Percentiles rank a stretch among this genome's conserved stretches.
phyloP scores from a whole-genome alignment of 2,113 vertebrate genomes.

The Hemicordylus capensis region DNA sequence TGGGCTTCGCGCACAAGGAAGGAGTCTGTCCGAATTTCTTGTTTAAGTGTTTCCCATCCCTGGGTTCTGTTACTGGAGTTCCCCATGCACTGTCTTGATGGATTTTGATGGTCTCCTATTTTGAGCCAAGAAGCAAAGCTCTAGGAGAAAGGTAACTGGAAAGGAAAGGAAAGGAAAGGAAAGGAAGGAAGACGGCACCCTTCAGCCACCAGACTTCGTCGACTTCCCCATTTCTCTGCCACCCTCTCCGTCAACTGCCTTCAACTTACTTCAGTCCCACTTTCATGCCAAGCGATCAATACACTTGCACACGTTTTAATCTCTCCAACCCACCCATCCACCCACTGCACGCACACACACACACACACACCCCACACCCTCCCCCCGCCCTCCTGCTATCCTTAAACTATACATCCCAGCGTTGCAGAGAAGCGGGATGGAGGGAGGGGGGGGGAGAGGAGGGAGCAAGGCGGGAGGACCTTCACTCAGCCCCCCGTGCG shows the following conservation, averaged over 20 bases:
- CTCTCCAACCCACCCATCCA: not conserved
- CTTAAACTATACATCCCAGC: slow-evolving; percentile 62
- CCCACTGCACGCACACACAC: slow-evolving; percentile 30
- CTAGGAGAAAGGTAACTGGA: too few species aligned
- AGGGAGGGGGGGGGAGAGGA: not conserved
- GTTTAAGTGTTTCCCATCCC: too few species aligned
- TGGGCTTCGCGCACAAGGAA: slow-evolving; percentile 61
- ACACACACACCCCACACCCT: too few species aligned
- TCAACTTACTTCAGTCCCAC: slow-evolving; percentile 70
- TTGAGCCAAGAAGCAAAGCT: too few species aligned
- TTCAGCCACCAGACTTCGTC: too few species aligned
- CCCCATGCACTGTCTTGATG: not conserved
- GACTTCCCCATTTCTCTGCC: not conserved
- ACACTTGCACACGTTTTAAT: slow-evolving; percentile 58
- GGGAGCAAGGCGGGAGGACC: not conserved
- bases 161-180: too few species aligned
- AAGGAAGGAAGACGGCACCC: not conserved
- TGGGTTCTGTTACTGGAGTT: not conserved
- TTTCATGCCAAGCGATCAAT: slow-evolving; percentile 65
- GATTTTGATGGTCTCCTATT: not conserved
- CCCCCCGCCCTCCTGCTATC: slow-evolving; percentile 45
- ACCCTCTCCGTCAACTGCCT: slow-evolving; percentile 61
- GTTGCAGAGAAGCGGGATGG: not conserved
- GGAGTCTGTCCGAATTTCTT: slow-evolving; percentile 46
- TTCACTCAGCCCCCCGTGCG: not conserved